Evolutionary conservation across 2,888 invertebrate genomes (phyloP), one percentile per base, ranked within the genome.

Genomic region (Venusia cambrica): DNA sequence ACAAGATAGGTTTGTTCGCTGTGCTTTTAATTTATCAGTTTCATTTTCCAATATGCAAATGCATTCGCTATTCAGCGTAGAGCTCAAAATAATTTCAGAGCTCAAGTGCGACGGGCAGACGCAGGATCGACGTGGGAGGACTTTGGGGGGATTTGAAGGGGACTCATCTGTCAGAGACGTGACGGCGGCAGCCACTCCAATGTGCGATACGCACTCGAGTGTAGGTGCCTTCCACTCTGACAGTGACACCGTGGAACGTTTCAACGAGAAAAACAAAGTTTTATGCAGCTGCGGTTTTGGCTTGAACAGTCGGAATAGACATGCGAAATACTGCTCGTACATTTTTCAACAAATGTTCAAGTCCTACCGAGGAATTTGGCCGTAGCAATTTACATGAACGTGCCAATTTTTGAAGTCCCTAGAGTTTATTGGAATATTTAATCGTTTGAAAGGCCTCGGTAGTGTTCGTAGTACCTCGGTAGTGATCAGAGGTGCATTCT

Each of bases 181-280:
- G 63, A 62, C 62, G 51, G 46, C 51, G 55, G 49, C 62, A 60
- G 53, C 44, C 60, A 64, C 69, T 68, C 56, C 52, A 61, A 52
- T 57, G 54, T 54, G 45, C 54, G 57, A 58, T 57, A 62, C 55
- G 57, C 51, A 54, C 41, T 25, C 51, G 38, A 64, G 59, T 53
- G 52, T 52, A 46, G n/a, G n/a, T n/a, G n/a, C n/a, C n/a, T n/a
- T n/a, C 45, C 48, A 42, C 54, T 51, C 42, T 51, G 49, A 28
- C 45, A 38, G 36, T 44, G 50, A 49, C 53, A 43, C 26, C 33
- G n/a, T 33, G 42, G 37, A 40, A 51, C 37, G 32, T 45, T 42
- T 32, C 40, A 11, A 5, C 16, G 31, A 32, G 26, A 32, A 27
- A 14, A 27, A 15, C 17, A 28, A 13, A 25, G 16, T 30, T 22